A percentile compares a stretch with the other conserved stretches of the same genome.
Evolutionary conservation across 2,797 vertebrate species (phyloP).

Genomic region (Petrocephalus schoutedeni): DNA sequence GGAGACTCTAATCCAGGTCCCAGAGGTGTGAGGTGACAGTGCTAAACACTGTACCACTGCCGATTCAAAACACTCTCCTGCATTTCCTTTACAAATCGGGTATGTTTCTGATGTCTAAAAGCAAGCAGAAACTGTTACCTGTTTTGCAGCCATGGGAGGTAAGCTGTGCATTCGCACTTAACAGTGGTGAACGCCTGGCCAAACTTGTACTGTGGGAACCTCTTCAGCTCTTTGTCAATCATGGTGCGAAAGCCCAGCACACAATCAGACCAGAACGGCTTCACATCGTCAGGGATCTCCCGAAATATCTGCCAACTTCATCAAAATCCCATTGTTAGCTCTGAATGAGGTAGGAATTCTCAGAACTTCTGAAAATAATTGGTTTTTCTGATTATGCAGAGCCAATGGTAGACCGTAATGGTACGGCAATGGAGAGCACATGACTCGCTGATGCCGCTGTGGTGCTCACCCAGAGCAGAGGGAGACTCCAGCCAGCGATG

Average conservation of each 20-base stretch:
- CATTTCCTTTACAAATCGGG: no score
- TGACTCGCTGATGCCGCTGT: neutral
- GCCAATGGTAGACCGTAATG: neutral
- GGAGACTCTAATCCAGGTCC: no score
- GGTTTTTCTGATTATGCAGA: neutral
- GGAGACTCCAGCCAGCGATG: conserved; percentile 72
- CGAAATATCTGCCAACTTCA: conserved; percentile 80
- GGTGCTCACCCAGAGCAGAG: conserved; percentile 78
- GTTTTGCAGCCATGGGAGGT: conserved; percentile 82
- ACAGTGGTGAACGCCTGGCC: conserved; percentile 82
- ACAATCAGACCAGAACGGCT: conserved; percentile 77
- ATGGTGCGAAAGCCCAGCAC: conserved; percentile 80
- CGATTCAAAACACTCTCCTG: no score
- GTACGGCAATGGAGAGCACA: neutral
- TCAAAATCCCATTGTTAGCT: neutral
- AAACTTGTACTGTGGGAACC: conserved; percentile 71
- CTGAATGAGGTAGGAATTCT: neutral
- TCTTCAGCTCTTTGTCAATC: conserved; percentile 69
- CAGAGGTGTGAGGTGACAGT: no score
- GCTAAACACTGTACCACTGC: no score
- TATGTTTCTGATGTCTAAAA: neutral
- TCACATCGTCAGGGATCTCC: conserved; percentile 57
- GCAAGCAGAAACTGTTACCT: conserved; percentile 60
- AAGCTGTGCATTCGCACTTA: conserved; percentile 76
- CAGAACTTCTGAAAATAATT: neutral